Evolutionary conservation across 1,140 invertebrate genomes (phyloP), one percentile per base, ranked within the genome.

Genomic region (Teleogryllus occipitalis): DNA sequence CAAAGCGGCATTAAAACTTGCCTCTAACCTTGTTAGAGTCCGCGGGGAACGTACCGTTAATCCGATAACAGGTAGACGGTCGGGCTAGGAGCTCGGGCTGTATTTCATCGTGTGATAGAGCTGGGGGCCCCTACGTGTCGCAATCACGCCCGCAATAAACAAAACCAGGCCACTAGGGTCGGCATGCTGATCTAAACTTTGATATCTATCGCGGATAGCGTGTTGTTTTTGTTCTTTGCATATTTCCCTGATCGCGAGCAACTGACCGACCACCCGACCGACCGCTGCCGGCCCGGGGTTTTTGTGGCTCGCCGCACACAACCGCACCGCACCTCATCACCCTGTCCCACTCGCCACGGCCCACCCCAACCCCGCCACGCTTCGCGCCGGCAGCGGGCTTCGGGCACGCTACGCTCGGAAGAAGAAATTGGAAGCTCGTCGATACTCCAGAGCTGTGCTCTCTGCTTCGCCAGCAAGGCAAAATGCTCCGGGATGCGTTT

Each of bases 151-250:
- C 10, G 54, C 18, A 65, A 65, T 65, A 65, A 65, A 65, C 54
- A 65, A 65, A 65, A 65, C 54, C 54, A 65, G 54, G 54, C 54
- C 54, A 65, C 54, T 65, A 65, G 54, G 54, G 54, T 65, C 54
- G 54, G 54, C 54, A 65, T 18, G 54, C 54, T 10, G 54, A 65
- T 65, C 54, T 65, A 65, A 65, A 18, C 54, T 65, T 18, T 65
- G 54, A 65, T 65, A 65, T 65, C 54, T 65, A 65, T 65, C 54
- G 54, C 54, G 54, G 54, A 14, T 65, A 65, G 54, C 54, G 54
- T 65, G 54, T 65, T 65, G 54, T 65, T 65, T 65, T 65, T 65
- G 54, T 65, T 65, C 18, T 65, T 65, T 65, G 54, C 54, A 65
- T 65, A 65, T 65, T 39, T 65, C 54, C 54, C 54, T 65, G 54